Base-by-base conservation (phyloP, 2,888 invertebrate genomes). In the Protonemura montana region DNA sequence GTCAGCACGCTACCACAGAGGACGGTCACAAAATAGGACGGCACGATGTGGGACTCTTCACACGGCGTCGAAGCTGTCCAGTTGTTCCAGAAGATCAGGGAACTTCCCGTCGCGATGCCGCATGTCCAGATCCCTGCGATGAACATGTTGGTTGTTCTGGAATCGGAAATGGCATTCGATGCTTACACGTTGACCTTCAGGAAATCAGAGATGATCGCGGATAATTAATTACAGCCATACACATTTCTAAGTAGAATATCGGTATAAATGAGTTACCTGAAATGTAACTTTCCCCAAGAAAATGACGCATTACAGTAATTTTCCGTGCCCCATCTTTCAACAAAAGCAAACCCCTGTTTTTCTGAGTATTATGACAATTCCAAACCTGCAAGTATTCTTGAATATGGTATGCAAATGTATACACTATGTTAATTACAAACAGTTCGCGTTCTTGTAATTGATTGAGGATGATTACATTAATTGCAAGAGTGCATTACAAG, bases 81-180 rank as follows among this genome's bases (percentile, higher is more conserved):
- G n/a, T 85, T 76, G 85, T 88, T 88, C 86, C 86, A 87, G 85
- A 83, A 84, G 28, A 87, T 29, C 25, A 87, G 59, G 21, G 86
- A 26, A n/a, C 27, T 41, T 10, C 84, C 81, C 16, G 85, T 81
- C 26, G 82, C 35, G n/a, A 76, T n/a, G 26, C 86, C 85, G 28
- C 42, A 80, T 5, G 87, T 28, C 87, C 87, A 87, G 25, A 80
- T 85, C 2, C 28, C 59, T 10, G 16, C 59, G 3, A 59, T 59
- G 13, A 59, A 59, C 1, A 13, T 21, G 6, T 10, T 59, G 16
- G 59, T 59, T 21, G 59, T 59, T 21, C 59, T 59, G 59, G 10
- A 35, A 35, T 35, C 10, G 5, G 10, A 35, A 35, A 35, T 3
- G 10, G 35, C 10, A 35, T 35, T 35, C 35, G 35, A 35, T 35